phyloP scores from a whole-genome alignment of 2,797 vertebrate species.

The Ciconia nigra region DNA sequence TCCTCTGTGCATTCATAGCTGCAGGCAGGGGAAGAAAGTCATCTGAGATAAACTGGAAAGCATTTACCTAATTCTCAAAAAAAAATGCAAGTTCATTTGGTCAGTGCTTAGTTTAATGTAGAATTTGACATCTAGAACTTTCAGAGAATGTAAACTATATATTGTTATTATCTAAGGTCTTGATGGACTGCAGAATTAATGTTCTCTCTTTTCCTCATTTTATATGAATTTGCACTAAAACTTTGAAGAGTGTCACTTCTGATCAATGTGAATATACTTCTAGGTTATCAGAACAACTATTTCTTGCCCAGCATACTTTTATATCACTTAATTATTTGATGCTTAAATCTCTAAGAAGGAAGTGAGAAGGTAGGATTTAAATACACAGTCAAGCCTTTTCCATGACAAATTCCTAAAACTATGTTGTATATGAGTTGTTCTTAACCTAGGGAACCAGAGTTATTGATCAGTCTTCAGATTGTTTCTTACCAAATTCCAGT shows the following conservation, averaged over 20 bases:
- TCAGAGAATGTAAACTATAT: not conserved
- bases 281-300: not conserved
- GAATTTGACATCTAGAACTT: not conserved
- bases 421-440: not conserved
- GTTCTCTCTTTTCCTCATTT: not conserved
- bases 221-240: not conserved
- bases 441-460: not conserved
- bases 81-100: conserved; percentile 8
- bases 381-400: not conserved
- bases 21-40: conserved; percentile 11
- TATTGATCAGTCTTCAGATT: not conserved
- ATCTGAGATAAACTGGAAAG: conserved; percentile 62
- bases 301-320: not conserved
- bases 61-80: conserved; percentile 35
- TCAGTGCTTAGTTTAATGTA: not conserved
- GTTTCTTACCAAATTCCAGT: not conserved
- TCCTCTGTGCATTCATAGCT: not conserved
- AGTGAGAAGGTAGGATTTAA: not conserved
- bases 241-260: not conserved
- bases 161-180: not conserved
- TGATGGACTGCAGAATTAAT: not conserved
- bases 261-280: not conserved
- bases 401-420: not conserved
- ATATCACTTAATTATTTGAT: not conserved
- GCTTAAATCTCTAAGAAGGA: not conserved